A percentile compares a stretch with the other conserved stretches of the same genome.
These are phyloP conservation scores for Tillus elongatus DNA, from an alignment of 2,888 invertebrate genomes.

Conservation along the genomic window DNA sequence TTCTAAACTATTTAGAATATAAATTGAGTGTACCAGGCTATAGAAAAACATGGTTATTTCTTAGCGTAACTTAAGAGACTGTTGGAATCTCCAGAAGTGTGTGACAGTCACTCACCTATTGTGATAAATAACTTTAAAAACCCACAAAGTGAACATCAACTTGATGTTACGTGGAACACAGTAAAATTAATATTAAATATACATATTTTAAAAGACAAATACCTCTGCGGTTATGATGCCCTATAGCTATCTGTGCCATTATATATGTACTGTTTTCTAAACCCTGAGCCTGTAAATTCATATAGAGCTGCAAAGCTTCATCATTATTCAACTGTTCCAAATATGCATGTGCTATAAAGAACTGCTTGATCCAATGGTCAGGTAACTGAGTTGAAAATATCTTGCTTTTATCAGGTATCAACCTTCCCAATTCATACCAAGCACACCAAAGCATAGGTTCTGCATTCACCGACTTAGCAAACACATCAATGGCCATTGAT, in stretches of 20 bases:
- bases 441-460: slow-evolving; percentile 90
- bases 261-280: slow-evolving; percentile 84
- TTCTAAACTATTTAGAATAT: too few species aligned
- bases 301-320: slow-evolving; percentile 78
- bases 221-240: slow-evolving; percentile 87
- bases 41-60: too few species aligned
- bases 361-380: slow-evolving; percentile 88
- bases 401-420: slow-evolving; percentile 65
- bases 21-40: too few species aligned
- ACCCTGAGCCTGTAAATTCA: slow-evolving; percentile 64
- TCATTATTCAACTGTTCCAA: slow-evolving; percentile 84
- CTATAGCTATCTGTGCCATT: slow-evolving; percentile 84
- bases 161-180: too few species aligned
- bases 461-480: slow-evolving; percentile 68
- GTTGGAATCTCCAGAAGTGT: too few species aligned
- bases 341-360: slow-evolving; percentile 85
- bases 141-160: too few species aligned
- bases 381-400: slow-evolving; percentile 59
- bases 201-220: too few species aligned
- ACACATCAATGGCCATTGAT: slow-evolving; percentile 65
- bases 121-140: too few species aligned
- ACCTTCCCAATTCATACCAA: slow-evolving; percentile 82
- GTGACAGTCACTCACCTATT: too few species aligned
- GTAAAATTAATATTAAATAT: too few species aligned
- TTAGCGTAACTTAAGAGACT: too few species aligned